These are phyloP conservation scores for Dicentrarchus labrax DNA, from an alignment of 2,113 vertebrate species.

Conservation along the genomic window DNA sequence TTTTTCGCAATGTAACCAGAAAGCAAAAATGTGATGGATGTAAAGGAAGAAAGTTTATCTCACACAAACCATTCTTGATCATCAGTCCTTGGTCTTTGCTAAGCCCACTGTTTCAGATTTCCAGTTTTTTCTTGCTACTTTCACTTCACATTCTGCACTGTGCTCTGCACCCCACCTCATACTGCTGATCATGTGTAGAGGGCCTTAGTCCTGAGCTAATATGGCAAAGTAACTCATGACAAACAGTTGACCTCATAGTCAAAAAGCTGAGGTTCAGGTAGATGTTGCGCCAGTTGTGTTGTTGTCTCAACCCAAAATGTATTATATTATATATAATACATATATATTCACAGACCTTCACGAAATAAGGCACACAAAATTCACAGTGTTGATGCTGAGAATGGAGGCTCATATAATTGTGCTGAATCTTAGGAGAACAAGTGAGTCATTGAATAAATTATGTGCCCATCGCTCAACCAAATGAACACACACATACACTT, in stretches of 20 bases:
- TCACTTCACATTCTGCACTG: neutral
- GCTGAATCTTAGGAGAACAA: slow-evolving; percentile 46
- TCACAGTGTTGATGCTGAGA: slow-evolving; percentile 29
- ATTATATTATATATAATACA: no score
- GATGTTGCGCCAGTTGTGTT: slow-evolving; percentile 41
- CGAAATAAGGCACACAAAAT: slow-evolving; percentile 37
- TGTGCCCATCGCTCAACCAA: slow-evolving; percentile 51
- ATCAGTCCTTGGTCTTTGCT: neutral
- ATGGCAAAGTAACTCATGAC: slow-evolving; percentile 9
- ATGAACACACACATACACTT: slow-evolving; percentile 44
- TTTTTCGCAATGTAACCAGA: neutral
- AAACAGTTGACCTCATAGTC: neutral
- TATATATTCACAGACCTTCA: slow-evolving; percentile 41
- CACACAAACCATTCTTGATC: neutral
- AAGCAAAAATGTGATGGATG: neutral
- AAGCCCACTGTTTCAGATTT: neutral
- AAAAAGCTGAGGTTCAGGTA: slow-evolving; percentile 13
- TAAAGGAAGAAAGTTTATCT: neutral
- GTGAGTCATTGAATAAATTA: slow-evolving; percentile 71
- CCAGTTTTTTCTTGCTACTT: neutral
- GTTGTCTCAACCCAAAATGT: slow-evolving; percentile 21
- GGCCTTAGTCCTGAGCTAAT: slow-evolving; percentile 3
- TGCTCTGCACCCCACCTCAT: neutral
- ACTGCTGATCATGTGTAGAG: neutral
- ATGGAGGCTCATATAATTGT: slow-evolving; percentile 47